Conservation (phyloP, 2,797 vertebrate species). For the Ataeniobius toweri region DNA sequence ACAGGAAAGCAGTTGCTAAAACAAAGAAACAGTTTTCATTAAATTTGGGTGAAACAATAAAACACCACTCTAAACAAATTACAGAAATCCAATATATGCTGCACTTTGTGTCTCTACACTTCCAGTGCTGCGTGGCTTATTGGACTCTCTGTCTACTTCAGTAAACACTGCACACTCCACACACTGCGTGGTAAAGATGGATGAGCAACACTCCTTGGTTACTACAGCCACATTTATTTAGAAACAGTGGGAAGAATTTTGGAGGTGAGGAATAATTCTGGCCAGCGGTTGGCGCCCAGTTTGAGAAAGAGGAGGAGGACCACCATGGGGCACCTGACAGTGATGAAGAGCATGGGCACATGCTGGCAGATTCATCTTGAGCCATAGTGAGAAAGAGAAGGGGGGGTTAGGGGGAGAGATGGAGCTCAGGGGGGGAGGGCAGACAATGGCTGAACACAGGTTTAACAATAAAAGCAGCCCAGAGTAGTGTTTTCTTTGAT, state of each 20-base stretch:
- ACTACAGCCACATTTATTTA: constrained; percentile 90
- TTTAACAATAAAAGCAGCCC: constrained; percentile 73
- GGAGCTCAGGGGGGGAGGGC: constrained; percentile 53
- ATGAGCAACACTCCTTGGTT: constrained; percentile 85
- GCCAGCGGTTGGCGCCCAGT: constrained; percentile 87
- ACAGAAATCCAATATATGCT: constrained; percentile 27
- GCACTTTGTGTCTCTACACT: constrained; percentile 41
- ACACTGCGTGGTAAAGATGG: constrained; percentile 80
- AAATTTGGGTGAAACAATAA: constrained; percentile 19
- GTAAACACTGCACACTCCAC: constrained; percentile 63
- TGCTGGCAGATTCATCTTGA: constrained; percentile 88
- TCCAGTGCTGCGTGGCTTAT: constrained; percentile 59
- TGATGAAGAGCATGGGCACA: constrained; percentile 85
- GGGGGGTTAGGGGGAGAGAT: constrained; percentile 30
- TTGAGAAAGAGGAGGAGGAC: constrained; percentile 86
- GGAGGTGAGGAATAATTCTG: constrained; percentile 88
- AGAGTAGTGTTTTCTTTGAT: constrained; percentile 67
- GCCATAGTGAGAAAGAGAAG: constrained; percentile 53
- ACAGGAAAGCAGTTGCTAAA: constrained; percentile 2
- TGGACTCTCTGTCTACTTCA: constrained; percentile 66
- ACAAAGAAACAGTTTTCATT: constrained; percentile 14
- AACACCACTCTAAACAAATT: constrained; percentile 4
- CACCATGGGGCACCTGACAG: constrained; percentile 86
- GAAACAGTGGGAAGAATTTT: constrained; percentile 87
- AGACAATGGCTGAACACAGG: constrained; percentile 70